phyloP scores from a whole-genome alignment of 2,888 invertebrate species.

The Linnaemya vulpina region DNA sequence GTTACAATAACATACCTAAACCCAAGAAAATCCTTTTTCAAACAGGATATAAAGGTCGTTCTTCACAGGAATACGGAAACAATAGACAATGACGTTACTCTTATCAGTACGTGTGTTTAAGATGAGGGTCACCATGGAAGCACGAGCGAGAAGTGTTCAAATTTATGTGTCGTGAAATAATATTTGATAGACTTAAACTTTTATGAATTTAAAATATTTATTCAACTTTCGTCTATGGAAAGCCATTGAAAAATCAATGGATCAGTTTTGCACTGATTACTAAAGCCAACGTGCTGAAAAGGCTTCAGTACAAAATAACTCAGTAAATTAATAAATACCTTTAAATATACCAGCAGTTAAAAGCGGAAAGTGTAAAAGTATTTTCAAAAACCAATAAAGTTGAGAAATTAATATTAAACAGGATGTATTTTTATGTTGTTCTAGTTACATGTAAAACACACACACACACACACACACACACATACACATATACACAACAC shows the following conservation, averaged over 20 bases:
- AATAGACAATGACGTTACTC: neutral
- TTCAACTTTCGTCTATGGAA: too few relatives aligned
- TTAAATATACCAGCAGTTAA: neutral
- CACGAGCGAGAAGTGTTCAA: neutral
- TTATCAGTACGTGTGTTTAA: neutral
- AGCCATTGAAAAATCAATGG: neutral
- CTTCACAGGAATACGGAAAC: neutral
- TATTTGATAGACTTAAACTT: neutral
- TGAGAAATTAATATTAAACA: constrained; percentile 52
- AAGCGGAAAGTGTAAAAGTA: neutral
- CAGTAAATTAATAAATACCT: neutral
- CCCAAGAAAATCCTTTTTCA: constrained; percentile 52
- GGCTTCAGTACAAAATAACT: constrained; percentile 14
- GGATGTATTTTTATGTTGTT: constrained; percentile 41
- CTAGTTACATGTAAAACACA: constrained; percentile 18
- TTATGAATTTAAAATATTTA: too few relatives aligned
- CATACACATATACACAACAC: neutral
- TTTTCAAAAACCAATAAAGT: constrained; percentile 41
- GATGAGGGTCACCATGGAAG: neutral
- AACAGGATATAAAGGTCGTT: constrained; percentile 49
- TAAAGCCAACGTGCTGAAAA: neutral
- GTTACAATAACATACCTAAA: constrained; percentile 55
- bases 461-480: neutral
- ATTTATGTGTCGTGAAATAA: neutral
- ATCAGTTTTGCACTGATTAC: neutral